Conservation (phyloP, 2,113 vertebrate genomes). For the Picathartes gymnocephalus region DNA sequence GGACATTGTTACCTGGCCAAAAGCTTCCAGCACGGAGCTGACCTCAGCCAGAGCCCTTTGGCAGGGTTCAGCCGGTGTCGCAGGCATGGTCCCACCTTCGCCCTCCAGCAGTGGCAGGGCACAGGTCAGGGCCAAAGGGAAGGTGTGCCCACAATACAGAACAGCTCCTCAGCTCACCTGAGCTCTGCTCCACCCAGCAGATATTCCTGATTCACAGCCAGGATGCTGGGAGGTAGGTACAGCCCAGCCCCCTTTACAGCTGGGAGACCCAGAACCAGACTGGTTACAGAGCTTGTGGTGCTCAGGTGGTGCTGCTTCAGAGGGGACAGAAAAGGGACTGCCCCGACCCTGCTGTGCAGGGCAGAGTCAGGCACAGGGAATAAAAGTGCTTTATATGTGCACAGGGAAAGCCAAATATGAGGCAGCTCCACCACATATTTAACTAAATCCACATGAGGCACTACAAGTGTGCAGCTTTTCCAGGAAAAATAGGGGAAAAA, state of each 20-base stretch:
- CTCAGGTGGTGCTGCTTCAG: neutral
- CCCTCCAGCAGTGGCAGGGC: neutral
- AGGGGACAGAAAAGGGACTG: neutral
- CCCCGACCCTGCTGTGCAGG: accelerated
- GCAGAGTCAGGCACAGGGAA: neutral
- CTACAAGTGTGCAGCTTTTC: neutral
- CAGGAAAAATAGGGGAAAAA: neutral
- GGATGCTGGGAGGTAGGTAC: neutral
- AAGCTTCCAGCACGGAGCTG: neutral
- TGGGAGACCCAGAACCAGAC: neutral
- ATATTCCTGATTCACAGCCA: neutral
- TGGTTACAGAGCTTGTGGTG: neutral
- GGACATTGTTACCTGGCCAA: neutral
- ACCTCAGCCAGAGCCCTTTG: neutral
- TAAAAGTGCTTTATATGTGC: neutral
- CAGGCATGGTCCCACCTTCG: neutral
- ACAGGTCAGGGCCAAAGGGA: neutral
- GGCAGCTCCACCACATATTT: neutral
- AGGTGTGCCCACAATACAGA: neutral
- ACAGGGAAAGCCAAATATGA: neutral
- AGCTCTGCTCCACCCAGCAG: neutral
- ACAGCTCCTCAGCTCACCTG: neutral
- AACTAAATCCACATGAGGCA: neutral
- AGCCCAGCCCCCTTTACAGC: neutral
- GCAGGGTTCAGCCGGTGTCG: neutral